Evolutionary conservation across 2,113 vertebrate species (phyloP), one percentile per base, ranked within the genome.

Genomic region (Python bivittatus): DNA sequence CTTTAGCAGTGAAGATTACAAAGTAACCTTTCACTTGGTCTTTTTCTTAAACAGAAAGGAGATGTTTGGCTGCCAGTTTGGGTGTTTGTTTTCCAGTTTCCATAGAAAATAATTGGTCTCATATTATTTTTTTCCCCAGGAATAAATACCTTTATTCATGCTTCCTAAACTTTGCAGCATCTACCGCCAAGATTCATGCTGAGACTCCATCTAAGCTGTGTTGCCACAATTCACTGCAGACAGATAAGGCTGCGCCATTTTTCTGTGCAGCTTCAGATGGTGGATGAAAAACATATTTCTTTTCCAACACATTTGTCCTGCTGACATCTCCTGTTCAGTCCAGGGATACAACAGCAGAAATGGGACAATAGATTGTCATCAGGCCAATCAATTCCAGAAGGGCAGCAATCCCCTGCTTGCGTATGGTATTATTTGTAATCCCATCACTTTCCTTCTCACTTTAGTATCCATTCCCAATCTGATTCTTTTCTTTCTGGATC

Each of bases 31-130:
- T 96, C 93, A 94, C 93, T 96, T 93, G 87, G 52, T 93, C 42
- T 92, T 88, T 93, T 64, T 84, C 92, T 15, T 58, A 83, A 94
- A 94, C 48, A 92, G 61, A 89, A 89, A 72, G 94, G 93, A 91
- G 94, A 94, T 92, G 88, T 94, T 96, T 96, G 95, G 29, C 94
- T 96, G 95, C 95, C 95, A 95, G 95, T 97, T 96, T 96, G 93
- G 91, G 89, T 96, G 95, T 97, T 97, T 98, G 96, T 98, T 98
- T 98, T 97, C 94, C 96, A 96, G 97, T 98, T 97, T 96, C 97
- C 97, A 97, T 97, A 97, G 97, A 94, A 97, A 98, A 97, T 98
- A 97, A 98, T 96, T 97, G 97, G 97, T 94, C 96, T 97, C 95
- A 92, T 92, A 64, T 89, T 20, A 92, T 93, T 96, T 97, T 97